A percentile compares a stretch with the other conserved stretches of the same genome.
phyloP scores from a whole-genome alignment of 2,888 invertebrate genomes.

The Hydraecia micacea region DNA sequence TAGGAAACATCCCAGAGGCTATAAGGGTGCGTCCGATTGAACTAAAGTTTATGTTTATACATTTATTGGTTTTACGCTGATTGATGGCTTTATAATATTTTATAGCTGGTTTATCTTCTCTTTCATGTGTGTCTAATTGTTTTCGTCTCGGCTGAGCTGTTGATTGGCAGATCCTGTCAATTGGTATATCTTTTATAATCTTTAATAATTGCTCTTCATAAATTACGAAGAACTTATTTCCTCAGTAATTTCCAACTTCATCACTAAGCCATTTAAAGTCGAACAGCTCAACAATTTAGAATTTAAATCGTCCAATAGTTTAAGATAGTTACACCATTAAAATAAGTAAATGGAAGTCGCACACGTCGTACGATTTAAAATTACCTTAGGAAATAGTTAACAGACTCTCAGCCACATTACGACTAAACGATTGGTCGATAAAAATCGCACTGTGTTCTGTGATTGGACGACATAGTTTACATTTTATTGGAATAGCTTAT shows the following conservation, averaged over 20 bases:
- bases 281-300: background rate
- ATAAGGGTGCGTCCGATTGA: conserved; percentile 56
- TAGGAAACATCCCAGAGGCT: conserved; percentile 63
- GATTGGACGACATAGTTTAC: conserved; percentile 19
- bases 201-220: background rate
- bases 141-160: background rate
- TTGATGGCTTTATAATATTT: conserved; percentile 41
- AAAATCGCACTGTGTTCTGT: conserved; percentile 38
- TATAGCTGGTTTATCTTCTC: conserved; percentile 13
- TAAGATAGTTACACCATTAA: conserved; percentile 1
- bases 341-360: conserved; percentile 25
- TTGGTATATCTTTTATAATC: background rate
- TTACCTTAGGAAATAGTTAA: conserved; percentile 39
- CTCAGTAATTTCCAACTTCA: background rate
- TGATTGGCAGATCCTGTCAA: background rate
- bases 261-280: conserved; percentile 2
- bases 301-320: conserved; percentile 32
- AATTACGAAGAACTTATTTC: background rate
- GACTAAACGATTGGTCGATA: conserved; percentile 41
- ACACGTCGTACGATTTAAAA: conserved; percentile 37
- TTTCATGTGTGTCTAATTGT: conserved; percentile 28
- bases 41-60: conserved; percentile 33
- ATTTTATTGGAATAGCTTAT: conserved; percentile 36
- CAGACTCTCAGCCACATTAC: conserved; percentile 24
- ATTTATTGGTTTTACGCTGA: conserved; percentile 48